Evolutionary conservation across 2,888 invertebrate genomes (phyloP).

Genomic region (Acrobasis consociella): DNA sequence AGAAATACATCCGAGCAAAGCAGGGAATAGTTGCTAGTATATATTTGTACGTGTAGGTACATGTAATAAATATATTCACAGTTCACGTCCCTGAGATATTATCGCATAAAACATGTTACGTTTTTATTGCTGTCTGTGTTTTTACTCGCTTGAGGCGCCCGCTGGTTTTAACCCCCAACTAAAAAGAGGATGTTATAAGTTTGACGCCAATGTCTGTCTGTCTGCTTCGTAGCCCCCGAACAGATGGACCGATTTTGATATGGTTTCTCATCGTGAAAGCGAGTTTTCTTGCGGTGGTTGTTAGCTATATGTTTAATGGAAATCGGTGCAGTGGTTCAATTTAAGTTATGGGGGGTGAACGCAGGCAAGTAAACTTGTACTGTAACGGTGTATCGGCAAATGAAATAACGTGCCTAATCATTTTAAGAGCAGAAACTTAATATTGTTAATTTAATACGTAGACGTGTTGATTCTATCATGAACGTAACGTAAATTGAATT

Average conservation of each 20-base stretch:
- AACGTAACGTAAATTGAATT: constrained; percentile 1
- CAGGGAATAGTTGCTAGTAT: too few species aligned
- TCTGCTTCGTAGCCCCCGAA: too few species aligned
- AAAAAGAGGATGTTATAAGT: too few species aligned
- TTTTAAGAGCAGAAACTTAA: neutral
- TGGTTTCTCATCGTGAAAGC: too few species aligned
- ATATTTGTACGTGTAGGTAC: neutral
- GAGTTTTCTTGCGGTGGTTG: too few species aligned
- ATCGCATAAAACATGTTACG: neutral
- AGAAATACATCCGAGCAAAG: too few species aligned
- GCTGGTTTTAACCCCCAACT: neutral
- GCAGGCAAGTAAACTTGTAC: neutral
- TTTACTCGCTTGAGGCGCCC: neutral
- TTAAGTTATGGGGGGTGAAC: too few species aligned
- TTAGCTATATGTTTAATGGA: too few species aligned
- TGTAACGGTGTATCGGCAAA: neutral
- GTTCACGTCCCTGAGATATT: neutral
- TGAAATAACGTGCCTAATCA: neutral
- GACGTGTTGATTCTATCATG: constrained; percentile 1
- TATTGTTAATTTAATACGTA: neutral
- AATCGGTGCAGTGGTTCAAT: too few species aligned
- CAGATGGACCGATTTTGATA: too few species aligned
- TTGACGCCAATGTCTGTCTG: too few species aligned
- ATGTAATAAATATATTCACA: neutral
- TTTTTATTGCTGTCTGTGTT: neutral